Percentiles rank a stretch among this genome's conserved stretches.
Evolutionary conservation across 2,797 vertebrate genomes (phyloP).

Genomic region (Intellagama lesueurii): DNA sequence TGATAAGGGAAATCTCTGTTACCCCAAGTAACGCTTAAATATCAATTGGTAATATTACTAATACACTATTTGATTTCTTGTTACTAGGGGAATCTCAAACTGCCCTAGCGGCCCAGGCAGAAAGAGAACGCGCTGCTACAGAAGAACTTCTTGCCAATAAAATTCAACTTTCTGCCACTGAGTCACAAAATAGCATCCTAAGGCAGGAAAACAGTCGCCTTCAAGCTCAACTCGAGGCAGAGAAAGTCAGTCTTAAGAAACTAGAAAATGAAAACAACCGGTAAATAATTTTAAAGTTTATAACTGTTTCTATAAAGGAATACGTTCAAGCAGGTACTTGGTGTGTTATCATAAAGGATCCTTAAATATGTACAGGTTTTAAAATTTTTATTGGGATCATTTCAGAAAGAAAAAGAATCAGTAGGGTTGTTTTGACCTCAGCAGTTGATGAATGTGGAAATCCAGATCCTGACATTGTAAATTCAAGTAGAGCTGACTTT

Average conservation of each 20-base stretch:
- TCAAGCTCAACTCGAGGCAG: slow-evolving; percentile 88
- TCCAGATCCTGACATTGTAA: background rate
- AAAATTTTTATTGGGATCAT: background rate
- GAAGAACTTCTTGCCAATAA: slow-evolving; percentile 90
- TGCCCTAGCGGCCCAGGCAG: slow-evolving; percentile 91
- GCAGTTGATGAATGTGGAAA: background rate
- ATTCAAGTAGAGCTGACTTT: background rate
- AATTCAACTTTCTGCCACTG: slow-evolving; percentile 88
- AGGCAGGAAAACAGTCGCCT: slow-evolving; percentile 92
- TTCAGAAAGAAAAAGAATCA: background rate
- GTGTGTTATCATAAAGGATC: background rate
- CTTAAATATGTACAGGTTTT: background rate
- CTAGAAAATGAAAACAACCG: slow-evolving; percentile 93
- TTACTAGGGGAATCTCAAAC: slow-evolving; percentile 90
- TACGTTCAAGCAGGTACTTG: background rate
- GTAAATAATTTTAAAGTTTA: slow-evolving; percentile 71
- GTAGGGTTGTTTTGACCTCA: background rate
- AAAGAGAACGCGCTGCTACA: slow-evolving; percentile 90
- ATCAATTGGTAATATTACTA: background rate
- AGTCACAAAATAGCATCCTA: slow-evolving; percentile 92
- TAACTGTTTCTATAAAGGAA: background rate
- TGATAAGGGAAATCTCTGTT: background rate
- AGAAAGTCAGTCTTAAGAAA: slow-evolving; percentile 88
- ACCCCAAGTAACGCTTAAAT: background rate
- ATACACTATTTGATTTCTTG: slow-evolving; percentile 24